Evolutionary conservation across 2,113 vertebrate genomes (phyloP).

Genomic region (Bufo bufo): DNA sequence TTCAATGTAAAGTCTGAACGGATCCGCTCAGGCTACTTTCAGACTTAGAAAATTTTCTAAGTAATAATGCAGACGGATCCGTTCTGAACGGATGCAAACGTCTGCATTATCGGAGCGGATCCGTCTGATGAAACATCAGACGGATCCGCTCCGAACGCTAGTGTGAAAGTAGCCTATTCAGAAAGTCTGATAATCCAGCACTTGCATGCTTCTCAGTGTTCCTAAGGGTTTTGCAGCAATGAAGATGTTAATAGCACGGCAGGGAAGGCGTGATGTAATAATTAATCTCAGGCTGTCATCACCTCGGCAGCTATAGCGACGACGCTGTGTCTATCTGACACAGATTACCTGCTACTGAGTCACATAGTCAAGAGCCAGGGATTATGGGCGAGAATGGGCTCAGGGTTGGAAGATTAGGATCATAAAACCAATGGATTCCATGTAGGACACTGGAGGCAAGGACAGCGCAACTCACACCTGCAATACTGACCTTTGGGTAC

Average conservation of each 20-base stretch:
- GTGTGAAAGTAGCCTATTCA: no score
- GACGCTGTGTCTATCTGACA: not conserved
- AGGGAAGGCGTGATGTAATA: not conserved
- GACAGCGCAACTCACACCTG: not conserved
- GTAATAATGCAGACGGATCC: no score
- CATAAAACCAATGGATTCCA: not conserved
- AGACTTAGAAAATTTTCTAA: no score
- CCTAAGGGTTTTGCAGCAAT: not conserved
- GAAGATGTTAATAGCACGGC: not conserved
- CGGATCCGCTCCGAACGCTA: no score
- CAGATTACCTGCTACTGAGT: not conserved
- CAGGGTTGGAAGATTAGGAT: not conserved
- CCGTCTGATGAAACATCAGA: no score
- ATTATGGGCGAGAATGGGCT: not conserved
- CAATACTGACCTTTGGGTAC: not conserved
- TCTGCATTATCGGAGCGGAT: no score
- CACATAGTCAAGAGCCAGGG: not conserved
- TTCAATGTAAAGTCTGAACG: no score
- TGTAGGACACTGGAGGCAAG: not conserved
- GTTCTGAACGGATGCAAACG: no score
- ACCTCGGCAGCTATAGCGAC: not conserved
- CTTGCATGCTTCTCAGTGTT: not conserved
- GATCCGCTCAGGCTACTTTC: no score
- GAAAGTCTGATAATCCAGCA: not conserved
- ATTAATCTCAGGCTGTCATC: conserved; percentile 22